Percentiles rank a stretch among this genome's conserved stretches.
Evolutionary conservation across 2,888 invertebrate species (phyloP).

Genomic region (Sphecodes monilicornis): DNA sequence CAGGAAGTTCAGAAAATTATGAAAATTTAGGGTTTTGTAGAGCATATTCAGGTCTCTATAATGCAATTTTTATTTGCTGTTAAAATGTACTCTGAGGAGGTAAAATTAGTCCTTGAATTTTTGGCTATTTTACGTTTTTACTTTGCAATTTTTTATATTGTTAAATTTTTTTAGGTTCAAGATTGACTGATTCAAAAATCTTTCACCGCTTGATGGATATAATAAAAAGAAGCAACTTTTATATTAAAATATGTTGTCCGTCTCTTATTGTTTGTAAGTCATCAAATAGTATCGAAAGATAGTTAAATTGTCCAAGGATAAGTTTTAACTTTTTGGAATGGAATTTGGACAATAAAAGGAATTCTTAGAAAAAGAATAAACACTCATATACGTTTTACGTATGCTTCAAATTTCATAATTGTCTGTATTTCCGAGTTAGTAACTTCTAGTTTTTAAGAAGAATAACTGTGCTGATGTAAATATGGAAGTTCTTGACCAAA

Average conservation of each 20-base stretch:
- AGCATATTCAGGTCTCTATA: too few species aligned
- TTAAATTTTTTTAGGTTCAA: too few species aligned
- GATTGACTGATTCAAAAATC: background rate
- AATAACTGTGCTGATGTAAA: background rate
- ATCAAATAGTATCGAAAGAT: background rate
- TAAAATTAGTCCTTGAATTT: background rate
- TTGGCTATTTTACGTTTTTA: background rate
- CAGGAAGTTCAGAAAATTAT: background rate
- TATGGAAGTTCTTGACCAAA: background rate
- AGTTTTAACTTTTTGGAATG: background rate
- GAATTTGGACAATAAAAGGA: background rate
- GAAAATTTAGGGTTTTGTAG: background rate
- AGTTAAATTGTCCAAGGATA: background rate
- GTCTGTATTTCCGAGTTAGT: background rate
- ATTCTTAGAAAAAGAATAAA: background rate
- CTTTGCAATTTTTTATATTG: background rate
- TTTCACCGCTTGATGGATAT: background rate
- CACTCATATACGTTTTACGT: background rate
- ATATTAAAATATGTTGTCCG: background rate
- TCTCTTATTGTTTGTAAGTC: background rate
- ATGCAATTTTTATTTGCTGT: too few species aligned
- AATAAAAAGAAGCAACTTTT: background rate
- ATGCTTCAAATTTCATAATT: background rate
- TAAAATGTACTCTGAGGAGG: background rate
- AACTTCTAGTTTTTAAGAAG: background rate